Evolutionary conservation across 2,888 invertebrate species (phyloP).

Genomic region (Anaspis maculata): DNA sequence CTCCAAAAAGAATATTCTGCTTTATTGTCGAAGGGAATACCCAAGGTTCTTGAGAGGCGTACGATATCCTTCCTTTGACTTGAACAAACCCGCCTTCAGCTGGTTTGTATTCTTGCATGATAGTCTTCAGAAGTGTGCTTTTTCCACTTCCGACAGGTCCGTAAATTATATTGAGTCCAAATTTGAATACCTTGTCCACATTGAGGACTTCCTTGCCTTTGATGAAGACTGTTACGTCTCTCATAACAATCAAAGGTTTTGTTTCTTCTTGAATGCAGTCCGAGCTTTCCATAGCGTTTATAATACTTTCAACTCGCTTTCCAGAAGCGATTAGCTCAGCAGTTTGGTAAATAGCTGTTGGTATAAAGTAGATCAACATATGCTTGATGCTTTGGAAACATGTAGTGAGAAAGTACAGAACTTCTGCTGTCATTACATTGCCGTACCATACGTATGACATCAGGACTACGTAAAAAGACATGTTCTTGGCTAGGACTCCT

Average conservation of each 20-base stretch:
- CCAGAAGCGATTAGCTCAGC: slow-evolving; percentile 11
- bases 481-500: slow-evolving; percentile 5
- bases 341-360: slow-evolving; percentile 7
- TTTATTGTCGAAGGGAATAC: slow-evolving; percentile 48
- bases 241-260: slow-evolving; percentile 20
- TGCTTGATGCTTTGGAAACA: slow-evolving; percentile 6
- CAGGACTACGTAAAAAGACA: slow-evolving; percentile 8
- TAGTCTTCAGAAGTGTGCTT: slow-evolving; percentile 32
- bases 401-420: slow-evolving; percentile 7
- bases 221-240: slow-evolving; percentile 22
- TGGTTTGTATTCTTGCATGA: slow-evolving; percentile 33
- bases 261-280: slow-evolving; percentile 4
- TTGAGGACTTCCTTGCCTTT: slow-evolving; percentile 35
- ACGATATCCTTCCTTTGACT: slow-evolving; percentile 45
- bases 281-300: slow-evolving; percentile 40
- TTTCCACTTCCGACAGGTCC: slow-evolving; percentile 58
- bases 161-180: slow-evolving; percentile 45
- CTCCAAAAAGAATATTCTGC: too few relatives aligned
- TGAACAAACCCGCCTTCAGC: slow-evolving; percentile 29
- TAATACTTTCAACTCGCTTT: slow-evolving; percentile 41
- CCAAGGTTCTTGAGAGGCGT: slow-evolving; percentile 54
- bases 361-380: slow-evolving; percentile 5
- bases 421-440: slow-evolving; percentile 7
- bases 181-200: slow-evolving; percentile 40
- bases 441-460: slow-evolving; percentile 6